Percentiles rank a stretch among this genome's conserved stretches.
Evolutionary conservation across 2,888 invertebrate genomes (phyloP).

Genomic region (Glaucopsyche alexis): DNA sequence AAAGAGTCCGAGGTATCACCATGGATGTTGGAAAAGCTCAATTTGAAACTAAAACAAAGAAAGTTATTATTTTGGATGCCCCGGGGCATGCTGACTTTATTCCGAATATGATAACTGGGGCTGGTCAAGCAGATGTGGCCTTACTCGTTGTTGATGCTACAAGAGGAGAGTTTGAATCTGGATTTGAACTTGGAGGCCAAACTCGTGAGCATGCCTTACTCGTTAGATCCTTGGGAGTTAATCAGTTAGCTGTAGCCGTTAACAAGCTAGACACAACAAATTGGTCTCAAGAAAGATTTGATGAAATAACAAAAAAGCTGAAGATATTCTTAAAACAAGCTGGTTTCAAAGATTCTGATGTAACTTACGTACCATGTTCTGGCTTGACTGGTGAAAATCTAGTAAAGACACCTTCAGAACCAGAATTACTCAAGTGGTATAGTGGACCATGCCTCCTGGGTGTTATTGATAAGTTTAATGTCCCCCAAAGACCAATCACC

Average conservation of each 20-base stretch:
- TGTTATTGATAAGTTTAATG: slow-evolving; percentile 92
- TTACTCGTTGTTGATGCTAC: slow-evolving; percentile 97
- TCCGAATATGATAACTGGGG: slow-evolving; percentile 99
- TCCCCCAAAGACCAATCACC: slow-evolving; percentile 91
- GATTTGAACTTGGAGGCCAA: slow-evolving; percentile 98
- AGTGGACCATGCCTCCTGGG: slow-evolving; percentile 90
- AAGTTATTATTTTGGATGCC: slow-evolving; percentile 94
- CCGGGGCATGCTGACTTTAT: slow-evolving; percentile 99
- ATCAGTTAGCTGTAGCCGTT: slow-evolving; percentile 95
- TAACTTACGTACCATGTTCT: slow-evolving; percentile 95
- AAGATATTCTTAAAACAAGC: slow-evolving; percentile 92
- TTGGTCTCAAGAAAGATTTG: slow-evolving; percentile 95
- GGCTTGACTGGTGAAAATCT: slow-evolving; percentile 98
- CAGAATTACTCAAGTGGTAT: slow-evolving; percentile 86
- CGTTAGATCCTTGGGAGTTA: slow-evolving; percentile 93
- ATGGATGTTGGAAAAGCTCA: slow-evolving; percentile 98
- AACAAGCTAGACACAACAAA: slow-evolving; percentile 98
- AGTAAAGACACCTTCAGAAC: slow-evolving; percentile 82
- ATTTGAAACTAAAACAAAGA: slow-evolving; percentile 93
- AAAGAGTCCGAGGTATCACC: slow-evolving; percentile 96
- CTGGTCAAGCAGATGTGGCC: slow-evolving; percentile 98
- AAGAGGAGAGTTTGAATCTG: slow-evolving; percentile 98
- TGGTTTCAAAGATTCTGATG: slow-evolving; percentile 92
- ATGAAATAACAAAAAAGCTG: slow-evolving; percentile 92
- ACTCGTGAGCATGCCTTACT: slow-evolving; percentile 97